phyloP scores from a whole-genome alignment of 2,888 invertebrate species.

The Tholera decimalis region DNA sequence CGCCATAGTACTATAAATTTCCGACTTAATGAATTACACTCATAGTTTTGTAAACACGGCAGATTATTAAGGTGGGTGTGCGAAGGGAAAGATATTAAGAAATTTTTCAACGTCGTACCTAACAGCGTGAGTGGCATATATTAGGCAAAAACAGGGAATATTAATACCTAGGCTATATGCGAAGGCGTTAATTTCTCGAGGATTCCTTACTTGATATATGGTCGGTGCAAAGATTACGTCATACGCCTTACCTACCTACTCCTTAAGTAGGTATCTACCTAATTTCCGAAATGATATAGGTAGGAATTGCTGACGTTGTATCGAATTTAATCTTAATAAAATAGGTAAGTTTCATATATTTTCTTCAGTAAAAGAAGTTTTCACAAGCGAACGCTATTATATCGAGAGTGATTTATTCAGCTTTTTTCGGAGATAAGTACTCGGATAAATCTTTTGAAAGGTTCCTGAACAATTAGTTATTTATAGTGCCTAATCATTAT shows the following conservation, averaged over 20 bases:
- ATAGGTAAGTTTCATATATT: background rate
- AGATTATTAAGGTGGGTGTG: conserved; percentile 31
- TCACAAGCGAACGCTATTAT: conserved; percentile 2
- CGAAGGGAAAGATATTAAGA: conserved; percentile 26
- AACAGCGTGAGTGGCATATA: conserved; percentile 46
- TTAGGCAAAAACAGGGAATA: conserved; percentile 26
- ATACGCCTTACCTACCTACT: background rate
- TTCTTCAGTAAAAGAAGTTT: background rate
- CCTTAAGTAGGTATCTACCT: background rate
- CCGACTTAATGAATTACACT: conserved; percentile 14
- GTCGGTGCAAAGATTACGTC: background rate
- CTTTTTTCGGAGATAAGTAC: background rate
- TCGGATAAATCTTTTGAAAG: background rate
- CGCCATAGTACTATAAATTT: conserved; percentile 30
- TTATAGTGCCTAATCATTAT: background rate
- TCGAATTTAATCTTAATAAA: background rate
- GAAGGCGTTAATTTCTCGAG: conserved; percentile 22
- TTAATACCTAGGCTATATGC: conserved; percentile 12
- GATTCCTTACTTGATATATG: background rate
- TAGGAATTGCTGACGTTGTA: background rate
- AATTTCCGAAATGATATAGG: background rate
- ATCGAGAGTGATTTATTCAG: conserved; percentile 1
- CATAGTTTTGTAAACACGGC: conserved; percentile 40
- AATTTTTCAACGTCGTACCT: conserved; percentile 48
- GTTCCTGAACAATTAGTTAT: background rate